Conservation (phyloP, 2,797 vertebrate genomes). For the Manis javanica region DNA sequence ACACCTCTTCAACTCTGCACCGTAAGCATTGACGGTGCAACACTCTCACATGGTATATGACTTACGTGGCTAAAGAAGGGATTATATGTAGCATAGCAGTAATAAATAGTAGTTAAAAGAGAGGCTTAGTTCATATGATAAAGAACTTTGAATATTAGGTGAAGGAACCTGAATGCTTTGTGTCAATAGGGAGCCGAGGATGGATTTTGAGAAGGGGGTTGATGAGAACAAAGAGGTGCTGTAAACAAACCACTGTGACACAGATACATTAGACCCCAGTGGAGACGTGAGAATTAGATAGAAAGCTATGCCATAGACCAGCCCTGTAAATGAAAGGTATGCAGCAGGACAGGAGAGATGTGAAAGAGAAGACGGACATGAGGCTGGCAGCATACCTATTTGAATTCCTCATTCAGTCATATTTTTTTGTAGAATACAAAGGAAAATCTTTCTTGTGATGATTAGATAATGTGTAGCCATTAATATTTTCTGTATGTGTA, state of each 20-base stretch:
- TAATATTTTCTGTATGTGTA: background rate
- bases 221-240: conserved; percentile 1
- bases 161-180: background rate
- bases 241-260: background rate
- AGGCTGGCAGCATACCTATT: background rate
- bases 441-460: background rate
- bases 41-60: background rate
- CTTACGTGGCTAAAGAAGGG: background rate
- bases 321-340: background rate
- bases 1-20: background rate
- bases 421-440: background rate
- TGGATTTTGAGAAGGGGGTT: background rate
- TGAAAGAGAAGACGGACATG: background rate
- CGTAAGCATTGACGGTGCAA: background rate
- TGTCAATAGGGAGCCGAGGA: background rate
- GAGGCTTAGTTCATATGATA: background rate
- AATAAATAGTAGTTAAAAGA: background rate
- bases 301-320: background rate
- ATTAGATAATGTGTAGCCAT: background rate
- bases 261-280: background rate
- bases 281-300: background rate
- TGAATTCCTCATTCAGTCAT: background rate
- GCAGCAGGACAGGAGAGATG: background rate
- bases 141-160: background rate
- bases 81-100: background rate